These are phyloP conservation scores for Leptopilina clavipes DNA, from an alignment of 1,140 invertebrate species.

Conservation along the genomic window DNA sequence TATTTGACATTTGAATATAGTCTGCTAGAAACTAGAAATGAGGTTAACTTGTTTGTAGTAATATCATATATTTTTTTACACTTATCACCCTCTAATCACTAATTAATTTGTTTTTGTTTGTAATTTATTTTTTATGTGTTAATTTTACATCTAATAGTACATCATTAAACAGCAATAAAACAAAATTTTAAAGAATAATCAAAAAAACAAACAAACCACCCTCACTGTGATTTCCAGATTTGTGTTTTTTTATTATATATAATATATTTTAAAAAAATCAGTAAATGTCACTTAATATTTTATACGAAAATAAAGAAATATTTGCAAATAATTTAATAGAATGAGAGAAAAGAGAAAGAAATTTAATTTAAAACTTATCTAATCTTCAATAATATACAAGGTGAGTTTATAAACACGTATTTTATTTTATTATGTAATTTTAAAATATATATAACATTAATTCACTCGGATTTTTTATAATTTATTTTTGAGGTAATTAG, in stretches of 20 bases:
- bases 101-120: slow-evolving; percentile 20
- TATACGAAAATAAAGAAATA: not conserved
- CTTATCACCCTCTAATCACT: not conserved
- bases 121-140: not conserved
- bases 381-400: slow-evolving; percentile 3
- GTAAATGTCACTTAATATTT: not conserved
- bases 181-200: not conserved
- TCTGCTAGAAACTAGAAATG: slow-evolving; percentile 10
- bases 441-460: not conserved
- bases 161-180: not conserved
- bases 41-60: not conserved
- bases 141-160: not conserved
- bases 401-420: slow-evolving; percentile 11
- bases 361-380: not conserved
- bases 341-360: slow-evolving; percentile 10
- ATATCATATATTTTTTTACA: not conserved
- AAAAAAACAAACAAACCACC: not conserved
- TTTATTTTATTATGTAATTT: not conserved
- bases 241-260: not conserved
- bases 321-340: not conserved
- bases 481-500: no score
- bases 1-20: not conserved
- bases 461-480: not conserved
- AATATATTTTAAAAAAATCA: not conserved
- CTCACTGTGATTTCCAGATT: not conserved